Percentiles rank a stretch among this genome's conserved stretches.
Evolutionary conservation across 1,140 invertebrate species (phyloP).

Genomic region (Aporrectodea caliginosa): DNA sequence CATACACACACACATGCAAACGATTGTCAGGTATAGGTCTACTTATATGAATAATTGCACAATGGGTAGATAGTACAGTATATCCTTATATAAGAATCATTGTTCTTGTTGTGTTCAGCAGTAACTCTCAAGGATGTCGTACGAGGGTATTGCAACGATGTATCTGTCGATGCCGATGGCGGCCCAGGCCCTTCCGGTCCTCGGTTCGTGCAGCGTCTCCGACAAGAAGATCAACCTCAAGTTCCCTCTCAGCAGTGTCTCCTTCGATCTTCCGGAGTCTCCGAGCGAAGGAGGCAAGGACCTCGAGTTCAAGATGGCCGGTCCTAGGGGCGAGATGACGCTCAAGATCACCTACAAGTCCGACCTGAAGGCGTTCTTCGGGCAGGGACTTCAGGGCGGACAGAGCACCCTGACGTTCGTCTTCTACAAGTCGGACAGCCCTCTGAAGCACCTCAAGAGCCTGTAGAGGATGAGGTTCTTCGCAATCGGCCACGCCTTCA

Average conservation of each 20-base stretch:
- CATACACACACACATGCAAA: no score
- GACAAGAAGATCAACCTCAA: conserved; percentile 32
- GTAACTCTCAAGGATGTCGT: conserved; percentile 26
- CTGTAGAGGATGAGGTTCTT: conserved; percentile 25
- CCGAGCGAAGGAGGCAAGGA: conserved; percentile 24
- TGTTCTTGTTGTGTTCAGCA: neutral
- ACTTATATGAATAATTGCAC: no score
- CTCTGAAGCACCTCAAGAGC: conserved; percentile 27
- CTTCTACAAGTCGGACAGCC: conserved; percentile 30
- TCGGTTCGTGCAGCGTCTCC: conserved; percentile 25
- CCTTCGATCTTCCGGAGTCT: conserved; percentile 32
- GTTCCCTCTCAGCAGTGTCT: conserved; percentile 32
- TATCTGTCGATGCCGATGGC: conserved; percentile 34
- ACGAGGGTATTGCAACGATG: conserved; percentile 32
- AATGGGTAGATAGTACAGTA: no score
- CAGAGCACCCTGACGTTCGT: conserved; percentile 32
- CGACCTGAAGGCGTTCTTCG: conserved; percentile 32
- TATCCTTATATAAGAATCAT: no score
- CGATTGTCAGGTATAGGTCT: no score
- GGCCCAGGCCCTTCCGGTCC: conserved; percentile 30
- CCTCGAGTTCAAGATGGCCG: conserved; percentile 36
- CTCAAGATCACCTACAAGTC: conserved; percentile 33
- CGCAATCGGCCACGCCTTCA: no score
- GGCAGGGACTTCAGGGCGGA: conserved; percentile 26
- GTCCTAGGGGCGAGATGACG: conserved; percentile 31